These are phyloP conservation scores for Cinara cedri DNA, from an alignment of 2,888 invertebrate species.

Conservation along the genomic window DNA sequence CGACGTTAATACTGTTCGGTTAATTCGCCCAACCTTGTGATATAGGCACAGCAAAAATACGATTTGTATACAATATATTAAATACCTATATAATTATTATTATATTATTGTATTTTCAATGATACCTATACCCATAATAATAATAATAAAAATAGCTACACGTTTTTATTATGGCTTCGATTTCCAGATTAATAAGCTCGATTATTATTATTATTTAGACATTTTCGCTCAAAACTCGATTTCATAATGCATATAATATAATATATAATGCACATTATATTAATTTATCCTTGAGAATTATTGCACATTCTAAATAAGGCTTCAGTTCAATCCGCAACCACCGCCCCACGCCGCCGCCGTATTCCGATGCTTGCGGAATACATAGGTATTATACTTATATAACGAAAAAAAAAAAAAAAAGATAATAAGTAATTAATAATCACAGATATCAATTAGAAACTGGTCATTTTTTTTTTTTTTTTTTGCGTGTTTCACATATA, in stretches of 20 bases:
- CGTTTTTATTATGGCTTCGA: not conserved
- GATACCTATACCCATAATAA: not conserved
- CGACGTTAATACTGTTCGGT: no score
- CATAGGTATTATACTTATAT: not conserved
- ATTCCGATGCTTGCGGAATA: not conserved
- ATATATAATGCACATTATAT: not conserved
- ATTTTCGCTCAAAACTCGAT: slow-evolving; percentile 5
- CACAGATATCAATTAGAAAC: not conserved
- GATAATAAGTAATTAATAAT: not conserved
- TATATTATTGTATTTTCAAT: not conserved
- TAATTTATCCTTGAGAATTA: slow-evolving; percentile 14
- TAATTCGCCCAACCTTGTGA: no score
- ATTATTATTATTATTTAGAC: not conserved
- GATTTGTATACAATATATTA: not conserved
- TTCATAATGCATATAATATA: not conserved
- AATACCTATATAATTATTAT: no score
- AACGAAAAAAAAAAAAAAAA: no score
- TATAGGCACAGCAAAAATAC: not conserved
- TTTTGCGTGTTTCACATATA: not conserved
- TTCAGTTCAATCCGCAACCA: not conserved
- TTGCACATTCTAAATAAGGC: slow-evolving; percentile 4
- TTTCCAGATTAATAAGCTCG: not conserved
- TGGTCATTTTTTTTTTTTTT: not conserved
- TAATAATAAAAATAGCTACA: not conserved
- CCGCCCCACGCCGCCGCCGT: not conserved